These are phyloP conservation scores for Aythya baeri DNA, from an alignment of 2,113 vertebrate species.

Conservation along the genomic window DNA sequence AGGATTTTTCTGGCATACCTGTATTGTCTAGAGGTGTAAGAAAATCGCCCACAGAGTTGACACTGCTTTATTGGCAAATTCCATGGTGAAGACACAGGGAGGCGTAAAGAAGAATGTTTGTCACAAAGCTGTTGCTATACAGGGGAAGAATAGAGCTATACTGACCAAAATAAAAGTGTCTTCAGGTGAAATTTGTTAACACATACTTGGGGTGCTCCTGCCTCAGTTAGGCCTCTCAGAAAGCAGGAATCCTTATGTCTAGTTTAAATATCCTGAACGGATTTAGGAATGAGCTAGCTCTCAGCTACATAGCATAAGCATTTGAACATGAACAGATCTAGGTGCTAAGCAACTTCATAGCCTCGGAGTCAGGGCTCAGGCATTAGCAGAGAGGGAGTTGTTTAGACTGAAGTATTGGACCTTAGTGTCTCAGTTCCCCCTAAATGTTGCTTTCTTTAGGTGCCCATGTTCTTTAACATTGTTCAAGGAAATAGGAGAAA, in stretches of 20 bases:
- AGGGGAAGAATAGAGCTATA: not conserved
- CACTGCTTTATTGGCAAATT: conserved; percentile 15
- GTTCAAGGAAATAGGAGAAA: not conserved
- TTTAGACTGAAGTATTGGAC: not conserved
- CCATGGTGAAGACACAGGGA: not conserved
- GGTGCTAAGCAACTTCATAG: rapidly evolving
- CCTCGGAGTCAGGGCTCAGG: not conserved
- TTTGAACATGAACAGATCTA: not conserved
- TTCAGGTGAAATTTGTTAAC: not conserved
- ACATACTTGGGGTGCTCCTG: rapidly evolving
- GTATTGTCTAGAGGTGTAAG: conserved; percentile 45
- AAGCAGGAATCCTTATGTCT: not conserved
- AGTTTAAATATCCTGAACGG: not conserved
- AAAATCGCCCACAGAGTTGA: conserved; percentile 33
- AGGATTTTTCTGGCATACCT: conserved; percentile 36
- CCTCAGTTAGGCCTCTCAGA: not conserved
- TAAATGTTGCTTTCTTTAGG: not conserved
- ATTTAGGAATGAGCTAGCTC: not conserved
- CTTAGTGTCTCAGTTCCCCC: not conserved
- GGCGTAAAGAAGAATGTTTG: not conserved
- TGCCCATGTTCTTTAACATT: not conserved
- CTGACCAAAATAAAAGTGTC: rapidly evolving
- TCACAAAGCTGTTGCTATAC: not conserved
- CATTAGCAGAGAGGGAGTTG: not conserved
- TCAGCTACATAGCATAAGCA: not conserved